Percentiles rank a stretch among this genome's conserved stretches.
Evolutionary conservation across 2,113 vertebrate genomes (phyloP).

Genomic region (Nycticebus coucang): DNA sequence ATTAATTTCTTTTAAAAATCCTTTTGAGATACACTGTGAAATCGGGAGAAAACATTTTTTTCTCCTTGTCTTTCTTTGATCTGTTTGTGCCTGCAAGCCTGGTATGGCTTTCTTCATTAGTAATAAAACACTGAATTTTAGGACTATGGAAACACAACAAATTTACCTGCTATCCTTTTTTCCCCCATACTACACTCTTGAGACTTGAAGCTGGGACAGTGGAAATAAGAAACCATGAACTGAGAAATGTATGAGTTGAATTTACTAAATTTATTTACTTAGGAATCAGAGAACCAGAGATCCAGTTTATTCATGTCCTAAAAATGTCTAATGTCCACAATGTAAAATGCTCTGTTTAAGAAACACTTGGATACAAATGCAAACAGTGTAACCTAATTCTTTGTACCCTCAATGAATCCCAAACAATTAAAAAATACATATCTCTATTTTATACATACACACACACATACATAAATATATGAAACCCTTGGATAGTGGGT

Average conservation of each 20-base stretch:
- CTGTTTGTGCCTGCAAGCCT: not conserved
- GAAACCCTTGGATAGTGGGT: not conserved
- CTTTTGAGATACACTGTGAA: not conserved
- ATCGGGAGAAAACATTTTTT: not conserved
- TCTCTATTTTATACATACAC: too few relatives aligned
- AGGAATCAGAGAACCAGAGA: conserved; percentile 39
- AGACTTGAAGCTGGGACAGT: not conserved
- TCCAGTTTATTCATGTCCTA: conserved; percentile 40
- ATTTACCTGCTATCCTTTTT: not conserved
- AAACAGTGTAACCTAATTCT: too few relatives aligned
- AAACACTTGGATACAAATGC: not conserved
- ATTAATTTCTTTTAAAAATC: not conserved
- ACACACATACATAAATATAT: not conserved
- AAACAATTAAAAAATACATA: too few relatives aligned
- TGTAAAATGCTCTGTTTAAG: conserved; percentile 41
- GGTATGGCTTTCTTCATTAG: not conserved
- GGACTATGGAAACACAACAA: not conserved
- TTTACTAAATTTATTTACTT: conserved; percentile 30
- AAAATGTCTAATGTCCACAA: conserved; percentile 12
- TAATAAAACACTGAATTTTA: conserved; percentile 35
- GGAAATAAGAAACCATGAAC: not conserved
- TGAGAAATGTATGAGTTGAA: not conserved
- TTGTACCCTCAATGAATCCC: too few relatives aligned
- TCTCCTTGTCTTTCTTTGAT: not conserved
- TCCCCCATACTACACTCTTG: not conserved